Evolutionary conservation across 2,888 invertebrate species (phyloP), one percentile per base, ranked within the genome.

Genomic region (Torymus auratus): DNA sequence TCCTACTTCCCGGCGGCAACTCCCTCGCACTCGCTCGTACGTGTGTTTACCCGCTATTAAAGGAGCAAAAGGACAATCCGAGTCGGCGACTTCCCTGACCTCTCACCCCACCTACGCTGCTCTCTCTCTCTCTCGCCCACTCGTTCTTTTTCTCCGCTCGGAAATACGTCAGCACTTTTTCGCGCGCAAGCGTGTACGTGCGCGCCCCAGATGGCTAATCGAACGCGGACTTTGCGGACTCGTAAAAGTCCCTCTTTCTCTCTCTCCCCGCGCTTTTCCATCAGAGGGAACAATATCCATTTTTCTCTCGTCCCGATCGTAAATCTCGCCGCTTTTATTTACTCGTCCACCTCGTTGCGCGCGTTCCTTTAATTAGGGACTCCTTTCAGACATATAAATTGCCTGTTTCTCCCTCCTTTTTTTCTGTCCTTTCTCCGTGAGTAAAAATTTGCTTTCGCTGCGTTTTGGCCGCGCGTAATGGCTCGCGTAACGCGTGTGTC

Each of bases 161-260:
- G 28, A 28, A 28, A 28, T 28, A 28, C 28, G 28, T 28, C 28
- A 28, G 28, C 28, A 28, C 28, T 28, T 28, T 28, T 72, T 82
- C 80, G 82, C 80, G 80, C 80, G 80, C 78, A 41, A 41, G 58
- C 28, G 56, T 53, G 13, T 41, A 14, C 11, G 23, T 12, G 65
- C 10, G 55, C 60, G 17, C 56, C 58, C 53, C 56, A 67, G 67
- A 81, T 73, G 78, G 60, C 78, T 81, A 81, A 81, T 81, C 81
- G 81, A 81, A 78, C 53, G 76, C 78, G 75, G 67, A 73, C 75
- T 82, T 81, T 82, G 82, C 81, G 62, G 70, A 65, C 82, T 83
- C 79, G 71, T 80, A 70, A 80, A 80, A 80, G 58, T 68, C 62
- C 62, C 61, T 15, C 28, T 17, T n/a, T 15, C 14, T 28, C 28